Evolutionary conservation across 2,113 vertebrate species (phyloP), one percentile per base, ranked within the genome.

Genomic region (Brienomyrus longianalis): DNA sequence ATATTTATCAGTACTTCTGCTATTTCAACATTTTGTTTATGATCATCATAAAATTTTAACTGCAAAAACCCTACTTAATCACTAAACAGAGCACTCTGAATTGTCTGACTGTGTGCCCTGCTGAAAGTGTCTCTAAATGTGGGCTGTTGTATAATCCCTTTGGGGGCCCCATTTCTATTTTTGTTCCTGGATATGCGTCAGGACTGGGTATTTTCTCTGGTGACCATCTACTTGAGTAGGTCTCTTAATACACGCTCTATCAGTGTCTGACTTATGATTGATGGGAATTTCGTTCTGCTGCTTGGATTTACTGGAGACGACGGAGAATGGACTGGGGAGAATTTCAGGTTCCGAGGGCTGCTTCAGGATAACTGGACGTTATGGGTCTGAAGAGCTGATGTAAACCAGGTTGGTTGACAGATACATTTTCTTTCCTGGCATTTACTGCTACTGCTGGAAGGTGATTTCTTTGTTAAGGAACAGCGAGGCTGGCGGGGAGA

Each of bases 191-290:
- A 97, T 98, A 97, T 97, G 97, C 98, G 97, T 99, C 98, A 99
- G 97, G 97, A 96, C 97, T 98, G 98, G 98, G 98, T 99, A 99
- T 99, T 99, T 99, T 99, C 98, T 99, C 98, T 97, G 97, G 97
- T 98, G 98, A 98, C 97, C 97, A 95, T 97, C 97, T 97, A 97
- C 98, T 98, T 99, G 97, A 98, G 97, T 97, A 97, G 97, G 97
- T 97, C 97, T 97, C 97, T 96, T 98, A 97, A 97, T 97, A 97
- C 97, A 96, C 97, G 95, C 96, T 97, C 96, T 96, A 95, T 96
- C 97, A 95, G 96, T 93, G 95, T 95, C 96, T 97, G 96, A 96
- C 96, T 96, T 96, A 89, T 88, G 89, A 91, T 91, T 91, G 91
- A 90, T 91, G 90, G 89, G 89, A 89, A 84, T 89, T 90, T 91